A percentile compares a stretch with the other conserved stretches of the same genome.
phyloP scores from a whole-genome alignment of 2,888 invertebrate genomes.

The Erpobdella octoculata region DNA sequence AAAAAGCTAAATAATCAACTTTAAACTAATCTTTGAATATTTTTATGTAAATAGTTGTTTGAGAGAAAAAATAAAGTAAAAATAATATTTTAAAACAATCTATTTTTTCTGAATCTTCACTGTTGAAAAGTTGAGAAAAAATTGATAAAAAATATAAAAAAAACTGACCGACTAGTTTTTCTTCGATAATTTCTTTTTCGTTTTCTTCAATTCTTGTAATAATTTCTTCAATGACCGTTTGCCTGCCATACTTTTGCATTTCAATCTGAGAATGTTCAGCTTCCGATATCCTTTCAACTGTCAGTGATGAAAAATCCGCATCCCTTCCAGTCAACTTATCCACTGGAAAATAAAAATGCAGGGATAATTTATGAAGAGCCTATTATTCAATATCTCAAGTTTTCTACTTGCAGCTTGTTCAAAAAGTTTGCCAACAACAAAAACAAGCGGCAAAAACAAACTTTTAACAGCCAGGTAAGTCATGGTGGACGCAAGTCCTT shows the following conservation, averaged over 20 bases:
- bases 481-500: slow-evolving; percentile 49
- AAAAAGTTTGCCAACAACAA: too few species aligned
- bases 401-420: too few species aligned
- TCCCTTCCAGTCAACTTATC: slow-evolving; percentile 22
- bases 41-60: background rate
- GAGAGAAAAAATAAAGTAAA: background rate
- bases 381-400: too few species aligned
- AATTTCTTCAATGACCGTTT: slow-evolving; percentile 33
- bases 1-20: too few species aligned
- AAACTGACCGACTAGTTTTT: slow-evolving; percentile 32
- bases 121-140: background rate
- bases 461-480: slow-evolving; percentile 49
- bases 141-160: background rate
- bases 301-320: slow-evolving; percentile 29
- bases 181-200: slow-evolving; percentile 34
- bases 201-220: slow-evolving; percentile 33
- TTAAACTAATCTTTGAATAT: background rate
- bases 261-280: slow-evolving; percentile 34
- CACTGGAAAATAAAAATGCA: slow-evolving; percentile 20
- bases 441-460: too few species aligned
- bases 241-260: slow-evolving; percentile 29
- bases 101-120: background rate
- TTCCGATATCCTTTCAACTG: slow-evolving; percentile 32
- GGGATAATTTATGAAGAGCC: background rate
- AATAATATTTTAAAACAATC: background rate